Percentiles rank a stretch among this genome's conserved stretches.
These are phyloP conservation scores for Dryococelus australis DNA, from an alignment of 2,888 invertebrate species.

Conservation along the genomic window DNA sequence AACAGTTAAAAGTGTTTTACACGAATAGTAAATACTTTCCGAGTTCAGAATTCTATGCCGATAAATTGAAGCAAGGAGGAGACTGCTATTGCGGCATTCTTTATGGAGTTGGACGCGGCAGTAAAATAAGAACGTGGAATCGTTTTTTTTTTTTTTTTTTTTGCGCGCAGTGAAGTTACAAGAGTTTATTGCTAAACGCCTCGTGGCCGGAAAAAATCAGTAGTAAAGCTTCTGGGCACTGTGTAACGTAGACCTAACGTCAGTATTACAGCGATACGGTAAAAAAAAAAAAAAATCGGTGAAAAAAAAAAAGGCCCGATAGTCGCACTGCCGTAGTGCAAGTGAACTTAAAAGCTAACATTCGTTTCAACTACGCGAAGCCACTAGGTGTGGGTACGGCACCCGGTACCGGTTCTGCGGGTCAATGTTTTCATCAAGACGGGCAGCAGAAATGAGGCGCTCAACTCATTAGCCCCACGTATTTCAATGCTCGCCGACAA, in stretches of 20 bases:
- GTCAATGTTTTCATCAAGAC: conserved; percentile 38
- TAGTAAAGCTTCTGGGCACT: neutral
- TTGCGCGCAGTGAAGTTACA: neutral
- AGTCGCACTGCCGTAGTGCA: neutral
- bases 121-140: neutral
- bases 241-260: no score
- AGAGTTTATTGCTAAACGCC: neutral
- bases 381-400: neutral
- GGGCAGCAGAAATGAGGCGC: conserved; percentile 37
- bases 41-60: neutral
- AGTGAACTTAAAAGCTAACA: neutral
- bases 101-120: conserved; percentile 1
- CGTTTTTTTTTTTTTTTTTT: neutral
- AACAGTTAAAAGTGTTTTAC: conserved; percentile 1
- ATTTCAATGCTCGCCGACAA: conserved; percentile 41
- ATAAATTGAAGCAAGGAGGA: neutral
- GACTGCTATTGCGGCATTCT: neutral
- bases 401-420: neutral
- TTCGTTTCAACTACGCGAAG: neutral
- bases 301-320: neutral
- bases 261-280: neutral
- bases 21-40: neutral
- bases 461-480: conserved; percentile 43
- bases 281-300: neutral
- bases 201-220: neutral